These are phyloP conservation scores for Sinotaia quadrata DNA, from an alignment of 2,888 invertebrate species.

Conservation along the genomic window DNA sequence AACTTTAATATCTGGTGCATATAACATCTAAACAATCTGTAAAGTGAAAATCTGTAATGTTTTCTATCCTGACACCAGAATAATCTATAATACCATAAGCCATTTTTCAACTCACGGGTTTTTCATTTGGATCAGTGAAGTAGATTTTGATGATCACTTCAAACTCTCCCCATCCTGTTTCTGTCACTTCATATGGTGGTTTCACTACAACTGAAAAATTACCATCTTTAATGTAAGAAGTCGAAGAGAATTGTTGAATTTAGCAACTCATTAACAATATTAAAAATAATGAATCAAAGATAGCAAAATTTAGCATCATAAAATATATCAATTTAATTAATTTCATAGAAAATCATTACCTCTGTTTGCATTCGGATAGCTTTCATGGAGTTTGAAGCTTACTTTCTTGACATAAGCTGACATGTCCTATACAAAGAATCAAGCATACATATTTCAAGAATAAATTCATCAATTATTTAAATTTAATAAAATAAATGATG, in stretches of 20 bases:
- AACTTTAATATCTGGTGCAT: too few species aligned
- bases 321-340: too few species aligned
- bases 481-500: too few species aligned
- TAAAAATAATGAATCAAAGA: too few species aligned
- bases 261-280: too few species aligned
- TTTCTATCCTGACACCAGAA: neutral
- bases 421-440: slow-evolving; percentile 80
- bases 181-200: slow-evolving; percentile 96
- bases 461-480: neutral
- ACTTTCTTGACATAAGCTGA: slow-evolving; percentile 94
- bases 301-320: too few species aligned
- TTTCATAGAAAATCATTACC: too few species aligned
- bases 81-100: too few species aligned
- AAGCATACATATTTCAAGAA: neutral
- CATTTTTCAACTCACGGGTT: slow-evolving; percentile 85
- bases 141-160: slow-evolving; percentile 98
- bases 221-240: too few species aligned
- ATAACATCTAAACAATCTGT: too few species aligned
- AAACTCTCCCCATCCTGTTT: slow-evolving; percentile 99
- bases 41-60: too few species aligned
- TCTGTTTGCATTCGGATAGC: slow-evolving; percentile 93
- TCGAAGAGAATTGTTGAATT: too few species aligned
- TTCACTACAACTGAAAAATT: slow-evolving; percentile 84
- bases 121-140: slow-evolving; percentile 95
- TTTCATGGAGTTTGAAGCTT: slow-evolving; percentile 97